These are phyloP conservation scores for Ramazzottius varieornatus DNA, from an alignment of 2,888 invertebrate species.

Conservation along the genomic window DNA sequence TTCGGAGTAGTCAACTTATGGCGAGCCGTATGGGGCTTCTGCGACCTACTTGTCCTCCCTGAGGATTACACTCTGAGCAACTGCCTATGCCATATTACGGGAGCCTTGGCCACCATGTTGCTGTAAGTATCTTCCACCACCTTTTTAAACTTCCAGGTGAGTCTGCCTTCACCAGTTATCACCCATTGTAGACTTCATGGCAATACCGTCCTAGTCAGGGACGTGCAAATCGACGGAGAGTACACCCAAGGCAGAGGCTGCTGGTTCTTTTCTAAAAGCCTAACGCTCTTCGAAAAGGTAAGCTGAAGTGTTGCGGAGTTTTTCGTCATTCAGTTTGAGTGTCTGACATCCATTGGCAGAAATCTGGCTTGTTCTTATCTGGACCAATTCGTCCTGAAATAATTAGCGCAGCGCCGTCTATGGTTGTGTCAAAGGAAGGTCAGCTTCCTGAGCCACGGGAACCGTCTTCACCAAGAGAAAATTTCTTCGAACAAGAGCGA, in stretches of 20 bases:
- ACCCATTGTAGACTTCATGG: conserved; percentile 27
- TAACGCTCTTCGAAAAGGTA: conserved; percentile 1
- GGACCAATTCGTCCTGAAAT: too few relatives aligned
- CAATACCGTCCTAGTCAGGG: conserved; percentile 57
- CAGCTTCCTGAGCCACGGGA: too few relatives aligned
- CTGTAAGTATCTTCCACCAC: neutral
- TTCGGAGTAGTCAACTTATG: neutral
- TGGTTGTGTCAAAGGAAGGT: too few relatives aligned
- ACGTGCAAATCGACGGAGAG: conserved; percentile 45
- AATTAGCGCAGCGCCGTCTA: too few relatives aligned
- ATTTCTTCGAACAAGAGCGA: too few relatives aligned
- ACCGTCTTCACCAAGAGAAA: too few relatives aligned
- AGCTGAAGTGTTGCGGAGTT: too few relatives aligned
- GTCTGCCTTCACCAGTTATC: too few relatives aligned
- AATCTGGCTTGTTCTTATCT: too few relatives aligned
- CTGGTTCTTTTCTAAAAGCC: neutral
- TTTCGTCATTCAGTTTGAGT: too few relatives aligned
- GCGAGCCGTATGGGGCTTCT: neutral
- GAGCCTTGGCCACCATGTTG: neutral
- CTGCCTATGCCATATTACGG: neutral
- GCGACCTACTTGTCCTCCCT: neutral
- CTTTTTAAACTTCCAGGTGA: too few relatives aligned
- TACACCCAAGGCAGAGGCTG: conserved; percentile 8
- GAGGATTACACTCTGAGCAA: neutral
- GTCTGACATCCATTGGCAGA: too few relatives aligned